Base-by-base conservation (phyloP, 2,797 vertebrate species). In the Valencia hispanica region DNA sequence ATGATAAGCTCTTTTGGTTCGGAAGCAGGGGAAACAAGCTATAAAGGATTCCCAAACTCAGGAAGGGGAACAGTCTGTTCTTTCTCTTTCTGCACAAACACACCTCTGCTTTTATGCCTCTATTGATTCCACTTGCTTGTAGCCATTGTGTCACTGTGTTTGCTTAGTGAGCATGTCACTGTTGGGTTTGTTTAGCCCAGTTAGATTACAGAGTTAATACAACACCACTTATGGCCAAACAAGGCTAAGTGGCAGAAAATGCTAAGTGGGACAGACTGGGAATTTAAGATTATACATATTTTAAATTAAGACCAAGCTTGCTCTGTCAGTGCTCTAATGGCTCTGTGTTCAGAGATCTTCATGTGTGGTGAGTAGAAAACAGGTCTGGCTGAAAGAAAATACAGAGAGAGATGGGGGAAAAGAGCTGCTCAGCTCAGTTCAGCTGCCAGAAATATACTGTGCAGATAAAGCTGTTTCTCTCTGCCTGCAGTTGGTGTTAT, bases 11-110 rank as follows among this genome's bases (percentile, higher is more conserved):
- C 79, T 85, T 79, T 88, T 86, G 87, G 79, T 88, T 79, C 73
- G 30, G 68, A 25, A 75, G 86, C 74, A 85, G 85, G 74, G 78
- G 73, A 78, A 59, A 45, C 59, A 79, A 91, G 88, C 89, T 90
- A 83, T 57, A 63, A 88, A 89, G 89, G 88, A 90, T 94, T 94
- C 91, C 85, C 71, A 53, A 90, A 93, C 68, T 73, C 80, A 48
- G 73, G 71, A 83, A 91, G 86, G 92, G 87, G 90, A 90, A 93
- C 90, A 91, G 90, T 86, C 82, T 95, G 95, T 95, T 94, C 94
- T 90, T 79, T 86, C 77, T 84, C 72, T 57, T n/a, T 34, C 63
- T 55, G 39, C 50, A 78, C 79, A 34, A 73, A 82, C 84, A 90
- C 92, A 91, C 91, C 89, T 93, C 86, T 82, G 79, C 84, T 91